Base-by-base conservation (phyloP, 1,140 invertebrate genomes). In the Tyrophagus putrescentiae region DNA sequence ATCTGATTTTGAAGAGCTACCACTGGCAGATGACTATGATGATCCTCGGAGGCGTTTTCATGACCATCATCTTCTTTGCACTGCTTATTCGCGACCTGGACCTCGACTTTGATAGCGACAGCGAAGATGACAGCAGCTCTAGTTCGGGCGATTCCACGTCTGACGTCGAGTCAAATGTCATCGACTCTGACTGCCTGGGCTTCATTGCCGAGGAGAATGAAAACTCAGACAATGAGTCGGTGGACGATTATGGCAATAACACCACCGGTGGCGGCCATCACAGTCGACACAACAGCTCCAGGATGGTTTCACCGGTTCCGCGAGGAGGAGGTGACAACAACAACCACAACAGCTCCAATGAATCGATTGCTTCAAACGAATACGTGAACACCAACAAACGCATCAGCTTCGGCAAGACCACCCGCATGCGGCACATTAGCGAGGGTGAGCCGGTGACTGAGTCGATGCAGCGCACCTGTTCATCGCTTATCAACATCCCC, bases 21-120 rank as follows among this genome's bases (percentile, higher is more conserved):
- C 83, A 84, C 0, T 94, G 89, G 88, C 73, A 85, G 44, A 87
- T 86, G n/a, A 83, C 86, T 1, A 83, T 85, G 0, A 70, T 90
- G 1, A 82, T 92, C 44, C 70, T 92, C 4, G 81, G 85, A 0
- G 88, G 87, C 7, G 71, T 88, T 6, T 88, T 91, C 66, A 73
- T 93, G 2, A 89, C 91, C 70, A 79, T 93, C 66, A 82, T 82
- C 27, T 84, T 90, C 0, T 94, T 87, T 70, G 90, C 88, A 0
- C 78, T 82, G 32, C 71, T 91, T 4, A 89, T 90, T 81, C 72
- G 84, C 54, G 86, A 90, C 66, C 72, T 88, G 18, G 84, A 72
- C 59, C 36, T 56, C 18, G n/a, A 60, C 44, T 29, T 50, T n/a
- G 42, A 64, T 54, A 44, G 57, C 32, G 27, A 65, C 32, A 23